A percentile compares a stretch with the other conserved stretches of the same genome.
phyloP scores from a whole-genome alignment of 2,797 vertebrate species.

The Enteromius radiatus region DNA sequence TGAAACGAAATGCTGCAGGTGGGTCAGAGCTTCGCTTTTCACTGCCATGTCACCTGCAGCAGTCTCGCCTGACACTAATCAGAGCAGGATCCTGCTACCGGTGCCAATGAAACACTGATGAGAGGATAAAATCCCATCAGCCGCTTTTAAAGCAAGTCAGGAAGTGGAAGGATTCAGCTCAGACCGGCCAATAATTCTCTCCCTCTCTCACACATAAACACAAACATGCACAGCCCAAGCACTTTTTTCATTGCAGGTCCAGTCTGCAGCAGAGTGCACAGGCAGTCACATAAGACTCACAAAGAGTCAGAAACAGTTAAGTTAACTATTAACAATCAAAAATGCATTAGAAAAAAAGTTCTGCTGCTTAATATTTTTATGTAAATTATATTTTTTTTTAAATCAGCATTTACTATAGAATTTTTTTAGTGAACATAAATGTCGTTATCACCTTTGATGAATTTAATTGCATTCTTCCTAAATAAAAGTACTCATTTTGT shows the following conservation, averaged over 20 bases:
- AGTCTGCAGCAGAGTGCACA: constrained; percentile 24
- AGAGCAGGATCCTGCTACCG: constrained; percentile 23
- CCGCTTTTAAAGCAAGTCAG: constrained; percentile 15
- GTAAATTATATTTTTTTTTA: background rate
- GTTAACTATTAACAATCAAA: background rate
- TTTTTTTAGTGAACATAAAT: background rate
- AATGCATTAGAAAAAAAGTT: background rate
- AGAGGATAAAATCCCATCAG: constrained; percentile 29
- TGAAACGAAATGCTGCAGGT: constrained; percentile 44
- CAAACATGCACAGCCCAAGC: constrained; percentile 4
- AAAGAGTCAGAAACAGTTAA: background rate
- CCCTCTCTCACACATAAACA: background rate
- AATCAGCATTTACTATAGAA: background rate
- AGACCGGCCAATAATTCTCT: constrained; percentile 33
- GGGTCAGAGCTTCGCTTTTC: constrained; percentile 24
- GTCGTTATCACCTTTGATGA: background rate
- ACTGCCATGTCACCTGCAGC: constrained; percentile 29
- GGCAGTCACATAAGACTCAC: background rate
- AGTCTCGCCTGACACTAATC: constrained; percentile 46
- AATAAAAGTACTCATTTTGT: background rate
- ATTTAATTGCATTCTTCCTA: background rate
- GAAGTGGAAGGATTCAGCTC: background rate
- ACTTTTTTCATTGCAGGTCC: background rate
- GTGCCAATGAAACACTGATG: constrained; percentile 12
- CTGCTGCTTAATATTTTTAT: background rate